Percentiles rank a stretch among this genome's conserved stretches.
These are phyloP conservation scores for Lepilemur septentrionalis DNA, from an alignment of 2,797 vertebrate genomes.

Conservation along the genomic window DNA sequence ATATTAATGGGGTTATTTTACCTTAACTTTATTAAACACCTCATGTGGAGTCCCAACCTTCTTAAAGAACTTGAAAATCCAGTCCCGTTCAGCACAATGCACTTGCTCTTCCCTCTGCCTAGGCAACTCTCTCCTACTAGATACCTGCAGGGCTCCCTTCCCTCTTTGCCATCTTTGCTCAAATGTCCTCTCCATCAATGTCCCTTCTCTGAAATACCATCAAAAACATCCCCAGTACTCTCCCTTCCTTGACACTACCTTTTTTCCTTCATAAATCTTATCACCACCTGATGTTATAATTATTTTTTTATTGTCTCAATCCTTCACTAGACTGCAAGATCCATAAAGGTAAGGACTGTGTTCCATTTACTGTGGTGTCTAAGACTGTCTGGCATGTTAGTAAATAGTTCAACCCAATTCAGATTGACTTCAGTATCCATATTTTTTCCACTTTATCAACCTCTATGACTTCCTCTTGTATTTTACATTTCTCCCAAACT, in stretches of 20 bases:
- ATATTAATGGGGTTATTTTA: not conserved
- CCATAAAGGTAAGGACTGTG: not conserved
- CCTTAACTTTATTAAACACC: not conserved
- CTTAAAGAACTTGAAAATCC: not conserved
- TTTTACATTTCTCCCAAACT: not conserved
- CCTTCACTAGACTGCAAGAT: not conserved
- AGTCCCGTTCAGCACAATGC: not conserved
- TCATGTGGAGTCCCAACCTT: not conserved
- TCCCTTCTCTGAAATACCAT: not conserved
- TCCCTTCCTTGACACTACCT: not conserved
- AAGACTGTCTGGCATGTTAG: not conserved
- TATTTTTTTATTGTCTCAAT: not conserved
- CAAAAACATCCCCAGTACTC: not conserved
- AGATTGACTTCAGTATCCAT: not conserved
- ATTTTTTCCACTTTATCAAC: not conserved
- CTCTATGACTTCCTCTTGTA: not conserved
- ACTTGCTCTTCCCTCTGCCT: not conserved
- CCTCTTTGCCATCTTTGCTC: not conserved
- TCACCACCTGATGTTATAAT: not conserved
- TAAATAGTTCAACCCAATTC: not conserved
- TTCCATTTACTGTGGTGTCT: not conserved
- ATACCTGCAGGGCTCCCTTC: not conserved
- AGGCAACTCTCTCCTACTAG: not conserved
- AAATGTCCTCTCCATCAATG: not conserved
- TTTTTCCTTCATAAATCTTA: not conserved